Evolutionary conservation across 2,888 invertebrate species (phyloP).

Genomic region (Heliconius erato): DNA sequence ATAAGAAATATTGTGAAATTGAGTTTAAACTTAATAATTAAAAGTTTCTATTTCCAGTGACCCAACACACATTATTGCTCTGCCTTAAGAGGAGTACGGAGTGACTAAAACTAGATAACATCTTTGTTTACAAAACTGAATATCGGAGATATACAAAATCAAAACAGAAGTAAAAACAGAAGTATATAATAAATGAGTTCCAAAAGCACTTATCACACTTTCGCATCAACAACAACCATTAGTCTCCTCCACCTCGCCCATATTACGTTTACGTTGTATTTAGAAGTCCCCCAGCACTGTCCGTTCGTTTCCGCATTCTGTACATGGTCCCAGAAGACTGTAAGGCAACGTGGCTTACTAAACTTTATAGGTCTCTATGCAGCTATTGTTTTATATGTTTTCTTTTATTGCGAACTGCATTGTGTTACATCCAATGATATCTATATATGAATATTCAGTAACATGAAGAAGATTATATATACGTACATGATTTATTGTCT

Average conservation of each 20-base stretch:
- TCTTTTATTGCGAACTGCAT: conserved; percentile 22
- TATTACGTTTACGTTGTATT: conserved; percentile 54
- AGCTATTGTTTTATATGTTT: conserved; percentile 51
- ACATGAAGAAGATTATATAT: background rate
- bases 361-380: conserved; percentile 54
- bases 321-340: conserved; percentile 52
- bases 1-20: no score
- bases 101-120: no score
- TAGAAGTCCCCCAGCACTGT: conserved; percentile 51
- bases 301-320: conserved; percentile 54
- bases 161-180: background rate
- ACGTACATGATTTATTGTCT: background rate
- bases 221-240: conserved; percentile 20
- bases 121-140: background rate
- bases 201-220: conserved; percentile 2
- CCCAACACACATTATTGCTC: no score
- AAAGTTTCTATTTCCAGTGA: no score
- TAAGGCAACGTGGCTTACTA: conserved; percentile 44
- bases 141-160: no score
- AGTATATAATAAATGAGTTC: background rate
- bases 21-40: no score
- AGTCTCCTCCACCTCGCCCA: conserved; percentile 38
- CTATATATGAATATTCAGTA: background rate
- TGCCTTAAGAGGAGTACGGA: no score
- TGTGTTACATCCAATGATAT: background rate